Percentiles rank a stretch among this genome's conserved stretches.
phyloP scores from a whole-genome alignment of 1,140 invertebrate genomes.

The Trichonephila clavata region DNA sequence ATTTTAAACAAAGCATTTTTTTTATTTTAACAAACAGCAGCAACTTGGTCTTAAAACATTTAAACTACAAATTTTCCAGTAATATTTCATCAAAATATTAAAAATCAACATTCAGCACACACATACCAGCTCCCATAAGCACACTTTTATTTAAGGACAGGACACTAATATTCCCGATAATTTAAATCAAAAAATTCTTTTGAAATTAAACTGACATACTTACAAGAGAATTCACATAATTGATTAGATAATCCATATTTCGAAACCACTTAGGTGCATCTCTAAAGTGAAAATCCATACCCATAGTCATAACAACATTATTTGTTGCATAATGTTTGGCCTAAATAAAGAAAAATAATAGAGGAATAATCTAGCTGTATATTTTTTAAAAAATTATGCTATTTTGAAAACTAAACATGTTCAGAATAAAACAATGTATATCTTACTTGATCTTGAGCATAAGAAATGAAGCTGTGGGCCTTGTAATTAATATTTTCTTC shows the following conservation, averaged over 20 bases:
- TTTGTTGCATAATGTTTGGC: constrained; percentile 82
- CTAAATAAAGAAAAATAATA: constrained; percentile 11
- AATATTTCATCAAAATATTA: too few relatives aligned
- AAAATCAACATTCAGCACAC: too few relatives aligned
- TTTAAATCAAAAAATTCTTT: background rate
- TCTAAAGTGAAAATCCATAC: constrained; percentile 95
- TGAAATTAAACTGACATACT: constrained; percentile 25
- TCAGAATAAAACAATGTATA: background rate
- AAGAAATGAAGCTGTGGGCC: constrained; percentile 81
- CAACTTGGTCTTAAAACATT: too few relatives aligned
- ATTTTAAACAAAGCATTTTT: too few relatives aligned
- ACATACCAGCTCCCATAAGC: too few relatives aligned
- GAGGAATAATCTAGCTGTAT: background rate
- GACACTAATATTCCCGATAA: too few relatives aligned
- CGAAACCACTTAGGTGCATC: constrained; percentile 91
- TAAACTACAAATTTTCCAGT: too few relatives aligned
- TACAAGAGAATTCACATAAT: constrained; percentile 82
- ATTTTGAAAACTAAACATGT: background rate
- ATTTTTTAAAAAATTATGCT: background rate
- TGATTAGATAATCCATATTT: constrained; percentile 92
- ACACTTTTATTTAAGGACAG: too few relatives aligned
- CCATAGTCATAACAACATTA: constrained; percentile 95
- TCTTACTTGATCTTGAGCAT: constrained; percentile 80
- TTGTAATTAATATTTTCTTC: constrained; percentile 80
- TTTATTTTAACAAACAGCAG: too few relatives aligned